A percentile compares a stretch with the other conserved stretches of the same genome.
These are phyloP conservation scores for Nymphalis c-album DNA, from an alignment of 2,888 invertebrate genomes.

Conservation along the genomic window DNA sequence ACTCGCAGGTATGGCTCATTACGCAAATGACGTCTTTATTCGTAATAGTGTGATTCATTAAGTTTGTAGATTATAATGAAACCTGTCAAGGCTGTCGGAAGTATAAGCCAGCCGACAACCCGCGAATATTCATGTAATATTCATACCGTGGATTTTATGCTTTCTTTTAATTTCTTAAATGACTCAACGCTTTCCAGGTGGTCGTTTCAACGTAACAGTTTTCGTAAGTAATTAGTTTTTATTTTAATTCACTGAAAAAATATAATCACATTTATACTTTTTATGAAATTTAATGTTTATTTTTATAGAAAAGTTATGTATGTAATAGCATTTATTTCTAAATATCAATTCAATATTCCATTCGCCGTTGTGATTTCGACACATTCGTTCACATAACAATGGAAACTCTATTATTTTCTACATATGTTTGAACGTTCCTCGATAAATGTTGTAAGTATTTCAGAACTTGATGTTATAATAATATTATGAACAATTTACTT, in stretches of 20 bases:
- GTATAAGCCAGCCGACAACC: slow-evolving; percentile 29
- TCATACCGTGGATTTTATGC: slow-evolving; percentile 41
- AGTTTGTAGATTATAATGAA: slow-evolving; percentile 40
- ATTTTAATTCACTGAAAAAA: slow-evolving; percentile 30
- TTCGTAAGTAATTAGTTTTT: slow-evolving; percentile 40
- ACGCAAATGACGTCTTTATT: not conserved
- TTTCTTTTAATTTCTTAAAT: slow-evolving; percentile 46
- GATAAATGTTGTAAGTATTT: no score
- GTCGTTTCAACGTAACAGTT: slow-evolving; percentile 32
- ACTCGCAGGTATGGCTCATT: no score
- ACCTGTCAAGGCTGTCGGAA: slow-evolving; percentile 47
- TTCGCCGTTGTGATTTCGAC: no score
- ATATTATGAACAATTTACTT: no score
- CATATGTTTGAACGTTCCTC: no score
- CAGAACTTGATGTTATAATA: no score
- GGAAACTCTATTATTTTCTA: no score
- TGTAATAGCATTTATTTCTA: no score
- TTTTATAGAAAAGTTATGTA: not conserved
- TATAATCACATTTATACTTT: not conserved
- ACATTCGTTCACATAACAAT: no score
- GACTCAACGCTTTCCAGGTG: slow-evolving; percentile 44
- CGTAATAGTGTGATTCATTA: slow-evolving; percentile 13
- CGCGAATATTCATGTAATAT: slow-evolving; percentile 38
- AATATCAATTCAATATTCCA: no score
- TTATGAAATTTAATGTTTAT: not conserved